Percentiles rank a stretch among this genome's conserved stretches.
Evolutionary conservation across 2,113 vertebrate species (phyloP).

Genomic region (Heterochromis multidens): DNA sequence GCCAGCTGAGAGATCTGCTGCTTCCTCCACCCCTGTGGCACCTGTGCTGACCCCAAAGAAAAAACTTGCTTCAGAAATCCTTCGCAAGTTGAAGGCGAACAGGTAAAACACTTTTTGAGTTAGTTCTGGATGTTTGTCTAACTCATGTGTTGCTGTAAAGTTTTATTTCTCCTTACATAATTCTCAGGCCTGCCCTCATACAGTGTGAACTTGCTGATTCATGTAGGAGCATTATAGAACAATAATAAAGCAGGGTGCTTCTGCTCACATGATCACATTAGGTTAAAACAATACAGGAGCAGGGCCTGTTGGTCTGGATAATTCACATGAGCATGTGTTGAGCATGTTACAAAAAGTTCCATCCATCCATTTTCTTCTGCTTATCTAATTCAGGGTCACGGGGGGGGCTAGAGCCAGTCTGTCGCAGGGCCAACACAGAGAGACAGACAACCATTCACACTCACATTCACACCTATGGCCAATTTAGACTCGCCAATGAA

Average conservation of each 20-base stretch:
- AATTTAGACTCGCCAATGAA: neutral
- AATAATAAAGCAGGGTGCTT: neutral
- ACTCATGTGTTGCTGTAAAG: fast-evolving
- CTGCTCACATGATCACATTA: neutral
- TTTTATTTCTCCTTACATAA: neutral
- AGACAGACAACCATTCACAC: neutral
- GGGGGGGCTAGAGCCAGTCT: neutral
- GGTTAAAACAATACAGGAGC: neutral
- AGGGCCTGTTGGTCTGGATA: neutral
- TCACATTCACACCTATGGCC: neutral
- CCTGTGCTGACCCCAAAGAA: slow-evolving; percentile 56
- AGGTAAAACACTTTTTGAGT: slow-evolving; percentile 34
- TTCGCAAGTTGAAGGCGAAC: slow-evolving; percentile 55
- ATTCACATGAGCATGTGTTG: neutral
- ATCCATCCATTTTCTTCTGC: neutral
- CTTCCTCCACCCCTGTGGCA: neutral
- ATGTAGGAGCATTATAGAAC: neutral
- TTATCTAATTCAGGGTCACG: neutral
- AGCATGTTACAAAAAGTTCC: neutral
- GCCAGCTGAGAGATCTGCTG: neutral
- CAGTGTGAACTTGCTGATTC: neutral
- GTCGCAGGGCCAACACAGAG: neutral
- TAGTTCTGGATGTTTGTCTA: neutral
- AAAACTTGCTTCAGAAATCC: slow-evolving; percentile 50
- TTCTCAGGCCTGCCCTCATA: neutral